These are phyloP conservation scores for Sitodiplosis mosellana DNA, from an alignment of 1,140 invertebrate species.

Conservation along the genomic window DNA sequence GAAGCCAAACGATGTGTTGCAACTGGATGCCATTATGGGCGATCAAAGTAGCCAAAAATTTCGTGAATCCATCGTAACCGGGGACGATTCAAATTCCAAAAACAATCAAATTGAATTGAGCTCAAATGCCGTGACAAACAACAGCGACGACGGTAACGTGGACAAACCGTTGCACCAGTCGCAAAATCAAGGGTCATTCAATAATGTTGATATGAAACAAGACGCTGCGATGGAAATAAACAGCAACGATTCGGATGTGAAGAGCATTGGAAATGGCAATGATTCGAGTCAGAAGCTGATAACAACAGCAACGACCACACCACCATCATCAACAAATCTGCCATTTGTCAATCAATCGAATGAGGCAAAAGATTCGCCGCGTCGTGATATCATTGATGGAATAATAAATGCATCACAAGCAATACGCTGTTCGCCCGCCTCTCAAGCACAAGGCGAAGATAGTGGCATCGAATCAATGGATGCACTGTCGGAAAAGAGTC, in stretches of 20 bases:
- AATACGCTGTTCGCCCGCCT: constrained; percentile 28
- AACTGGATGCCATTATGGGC: constrained; percentile 30
- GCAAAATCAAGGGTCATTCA: too few species aligned
- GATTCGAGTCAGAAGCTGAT: too few species aligned
- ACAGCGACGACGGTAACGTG: constrained; percentile 8
- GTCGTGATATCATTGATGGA: background rate
- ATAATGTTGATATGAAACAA: too few species aligned
- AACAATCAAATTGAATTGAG: constrained; percentile 1
- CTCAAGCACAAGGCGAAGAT: constrained; percentile 55
- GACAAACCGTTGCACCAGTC: too few species aligned
- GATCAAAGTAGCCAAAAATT: constrained; percentile 40
- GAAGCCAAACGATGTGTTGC: constrained; percentile 9
- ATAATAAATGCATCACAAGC: background rate
- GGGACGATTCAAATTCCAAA: constrained; percentile 18
- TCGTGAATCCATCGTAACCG: constrained; percentile 27
- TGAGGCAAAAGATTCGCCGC: background rate
- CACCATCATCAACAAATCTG: constrained; percentile 5
- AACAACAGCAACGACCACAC: constrained; percentile 5
- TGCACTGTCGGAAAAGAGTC: constrained; percentile 76
- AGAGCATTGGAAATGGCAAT: too few species aligned
- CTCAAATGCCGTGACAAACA: constrained; percentile 20
- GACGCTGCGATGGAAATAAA: too few species aligned
- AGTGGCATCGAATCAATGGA: constrained; percentile 88
- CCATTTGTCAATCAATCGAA: background rate
- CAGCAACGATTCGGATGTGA: too few species aligned